These are phyloP conservation scores for Chaenodraco wilsoni DNA, from an alignment of 2,797 vertebrate genomes.

Conservation along the genomic window DNA sequence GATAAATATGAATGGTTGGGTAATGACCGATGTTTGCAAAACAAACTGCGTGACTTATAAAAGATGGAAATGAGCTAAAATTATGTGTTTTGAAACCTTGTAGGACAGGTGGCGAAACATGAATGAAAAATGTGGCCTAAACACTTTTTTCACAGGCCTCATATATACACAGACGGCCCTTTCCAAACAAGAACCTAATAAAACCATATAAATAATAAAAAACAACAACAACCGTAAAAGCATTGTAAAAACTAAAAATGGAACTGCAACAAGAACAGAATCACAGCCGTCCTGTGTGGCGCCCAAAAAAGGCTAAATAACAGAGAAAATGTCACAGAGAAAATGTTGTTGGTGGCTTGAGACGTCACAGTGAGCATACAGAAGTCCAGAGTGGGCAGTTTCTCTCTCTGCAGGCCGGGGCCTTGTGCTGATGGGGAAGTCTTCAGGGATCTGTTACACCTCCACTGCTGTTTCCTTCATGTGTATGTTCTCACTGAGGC, in stretches of 20 bases:
- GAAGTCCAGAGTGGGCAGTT: slow-evolving; percentile 60
- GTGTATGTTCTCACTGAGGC: slow-evolving; percentile 83
- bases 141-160: slow-evolving; percentile 33
- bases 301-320: slow-evolving; percentile 3
- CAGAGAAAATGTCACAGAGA: slow-evolving; percentile 42
- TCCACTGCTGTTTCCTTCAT: slow-evolving; percentile 67
- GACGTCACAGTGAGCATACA: slow-evolving; percentile 74
- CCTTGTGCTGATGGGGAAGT: slow-evolving; percentile 64
- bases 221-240: slow-evolving; percentile 49
- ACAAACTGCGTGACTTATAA: slow-evolving; percentile 34
- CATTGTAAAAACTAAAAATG: slow-evolving; percentile 46
- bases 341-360: slow-evolving; percentile 43
- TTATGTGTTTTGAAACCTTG: slow-evolving; percentile 32
- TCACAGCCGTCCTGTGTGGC: slow-evolving; percentile 28
- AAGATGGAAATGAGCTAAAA: slow-evolving; percentile 44
- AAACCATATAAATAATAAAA: slow-evolving; percentile 61
- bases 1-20: slow-evolving; percentile 57
- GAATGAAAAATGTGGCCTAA: slow-evolving; percentile 44
- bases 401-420: slow-evolving; percentile 42
- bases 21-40: slow-evolving; percentile 24
- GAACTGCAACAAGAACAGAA: slow-evolving; percentile 48
- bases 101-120: slow-evolving; percentile 34
- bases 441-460: slow-evolving; percentile 39
- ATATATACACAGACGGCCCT: slow-evolving; percentile 29
- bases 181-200: slow-evolving; percentile 52